phyloP scores from a whole-genome alignment of 2,797 vertebrate genomes.

The Macropus fuliginosus region DNA sequence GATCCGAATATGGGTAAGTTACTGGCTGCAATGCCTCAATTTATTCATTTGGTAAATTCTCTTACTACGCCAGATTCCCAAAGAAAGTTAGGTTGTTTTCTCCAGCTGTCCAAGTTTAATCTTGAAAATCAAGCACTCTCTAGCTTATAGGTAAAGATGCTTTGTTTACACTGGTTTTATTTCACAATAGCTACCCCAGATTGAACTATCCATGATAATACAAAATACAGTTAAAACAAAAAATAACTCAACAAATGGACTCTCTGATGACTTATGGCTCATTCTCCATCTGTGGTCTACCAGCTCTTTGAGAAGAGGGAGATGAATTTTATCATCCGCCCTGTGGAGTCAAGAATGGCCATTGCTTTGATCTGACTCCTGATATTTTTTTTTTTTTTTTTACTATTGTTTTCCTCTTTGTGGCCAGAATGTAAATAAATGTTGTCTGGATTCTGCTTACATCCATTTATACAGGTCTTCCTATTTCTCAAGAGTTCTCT shows the following conservation, averaged over 20 bases:
- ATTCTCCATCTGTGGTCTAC: background rate
- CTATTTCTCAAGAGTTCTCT: background rate
- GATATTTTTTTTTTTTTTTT: background rate
- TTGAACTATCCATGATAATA: background rate
- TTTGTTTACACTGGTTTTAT: background rate
- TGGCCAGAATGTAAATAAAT: background rate
- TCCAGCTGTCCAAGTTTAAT: background rate
- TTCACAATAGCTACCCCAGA: background rate
- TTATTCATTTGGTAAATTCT: background rate
- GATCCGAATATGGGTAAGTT: constrained; percentile 87
- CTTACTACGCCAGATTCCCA: background rate
- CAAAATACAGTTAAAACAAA: background rate
- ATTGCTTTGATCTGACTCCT: background rate
- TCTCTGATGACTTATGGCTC: background rate
- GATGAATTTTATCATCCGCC: background rate
- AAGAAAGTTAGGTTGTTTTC: background rate
- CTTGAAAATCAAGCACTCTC: background rate
- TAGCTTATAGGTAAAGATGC: background rate
- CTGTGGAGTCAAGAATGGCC: background rate
- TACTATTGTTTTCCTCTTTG: background rate
- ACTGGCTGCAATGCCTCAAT: background rate
- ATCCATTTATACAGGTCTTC: background rate
- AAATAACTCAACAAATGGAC: background rate
- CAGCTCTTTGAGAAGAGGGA: background rate
- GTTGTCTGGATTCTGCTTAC: background rate